Evolutionary conservation across 2,888 invertebrate genomes (phyloP).

Genomic region (Leptinotarsa peninsularis): DNA sequence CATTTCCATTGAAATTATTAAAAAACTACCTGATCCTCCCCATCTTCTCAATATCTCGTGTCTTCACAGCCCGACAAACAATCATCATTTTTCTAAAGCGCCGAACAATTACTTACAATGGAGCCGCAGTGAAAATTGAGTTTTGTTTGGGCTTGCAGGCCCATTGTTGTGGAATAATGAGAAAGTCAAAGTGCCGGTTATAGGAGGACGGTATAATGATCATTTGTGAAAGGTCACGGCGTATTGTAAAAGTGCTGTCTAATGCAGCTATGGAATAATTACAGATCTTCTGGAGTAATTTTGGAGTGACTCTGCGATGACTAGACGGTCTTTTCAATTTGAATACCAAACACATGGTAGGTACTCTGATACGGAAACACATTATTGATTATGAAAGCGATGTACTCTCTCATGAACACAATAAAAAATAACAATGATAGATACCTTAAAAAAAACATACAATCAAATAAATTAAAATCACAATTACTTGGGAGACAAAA

Average conservation of each 20-base stretch:
- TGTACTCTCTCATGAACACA: no score
- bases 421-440: no score
- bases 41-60: not conserved
- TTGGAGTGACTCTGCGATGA: constrained; percentile 34
- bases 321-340: constrained; percentile 1
- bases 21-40: not conserved
- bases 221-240: constrained; percentile 52
- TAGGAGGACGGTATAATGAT: constrained; percentile 51
- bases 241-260: constrained; percentile 54
- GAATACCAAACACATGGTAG: not conserved
- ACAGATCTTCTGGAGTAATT: constrained; percentile 49
- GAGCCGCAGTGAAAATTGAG: constrained; percentile 22
- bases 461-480: no score
- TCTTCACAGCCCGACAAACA: constrained; percentile 1
- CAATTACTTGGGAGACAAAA: no score
- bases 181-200: constrained; percentile 46
- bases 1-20: not conserved
- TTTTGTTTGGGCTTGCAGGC: constrained; percentile 32
- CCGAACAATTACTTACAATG: constrained; percentile 21
- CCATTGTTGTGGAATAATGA: constrained; percentile 36
- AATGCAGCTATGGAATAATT: constrained; percentile 53
- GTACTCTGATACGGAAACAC: not conserved
- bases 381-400: no score
- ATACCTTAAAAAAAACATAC: no score
- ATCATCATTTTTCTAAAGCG: constrained; percentile 19